Conservation (phyloP, 2,113 vertebrate species). For the Mustela lutreola region DNA sequence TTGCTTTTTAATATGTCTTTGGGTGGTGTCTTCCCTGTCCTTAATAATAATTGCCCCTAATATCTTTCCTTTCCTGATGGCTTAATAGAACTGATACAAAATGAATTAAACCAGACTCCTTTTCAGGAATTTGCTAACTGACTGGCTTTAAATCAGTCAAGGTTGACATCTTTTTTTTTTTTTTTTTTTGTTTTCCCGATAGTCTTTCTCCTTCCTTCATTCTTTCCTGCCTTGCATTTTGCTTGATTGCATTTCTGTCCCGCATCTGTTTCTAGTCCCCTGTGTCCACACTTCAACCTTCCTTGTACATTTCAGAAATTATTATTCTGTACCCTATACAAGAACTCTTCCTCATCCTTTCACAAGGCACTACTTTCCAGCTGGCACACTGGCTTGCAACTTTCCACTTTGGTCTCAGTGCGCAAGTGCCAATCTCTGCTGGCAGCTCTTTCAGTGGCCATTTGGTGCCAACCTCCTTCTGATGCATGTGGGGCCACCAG, state of each 20-base stretch:
- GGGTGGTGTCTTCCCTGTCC: not conserved
- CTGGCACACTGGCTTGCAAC: not conserved
- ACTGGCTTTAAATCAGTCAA: not conserved
- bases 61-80: not conserved
- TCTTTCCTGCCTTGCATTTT: not conserved
- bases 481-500: not conserved
- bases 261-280: not conserved
- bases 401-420: not conserved
- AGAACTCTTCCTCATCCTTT: not conserved
- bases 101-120: not conserved
- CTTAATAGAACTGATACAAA: not conserved
- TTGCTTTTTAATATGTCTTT: not conserved
- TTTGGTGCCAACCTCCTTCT: conserved; percentile 24
- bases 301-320: not conserved
- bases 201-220: not conserved
- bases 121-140: not conserved
- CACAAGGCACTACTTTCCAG: not conserved
- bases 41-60: not conserved
- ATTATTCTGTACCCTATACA: not conserved
- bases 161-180: not conserved
- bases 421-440: not conserved
- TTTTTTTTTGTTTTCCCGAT: not conserved
- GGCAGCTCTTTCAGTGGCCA: conserved; percentile 11
- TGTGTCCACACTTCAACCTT: not conserved
- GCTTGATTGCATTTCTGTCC: not conserved